Evolutionary conservation across 2,797 vertebrate genomes (phyloP), one percentile per base, ranked within the genome.

Genomic region (Microhierax caerulescens): DNA sequence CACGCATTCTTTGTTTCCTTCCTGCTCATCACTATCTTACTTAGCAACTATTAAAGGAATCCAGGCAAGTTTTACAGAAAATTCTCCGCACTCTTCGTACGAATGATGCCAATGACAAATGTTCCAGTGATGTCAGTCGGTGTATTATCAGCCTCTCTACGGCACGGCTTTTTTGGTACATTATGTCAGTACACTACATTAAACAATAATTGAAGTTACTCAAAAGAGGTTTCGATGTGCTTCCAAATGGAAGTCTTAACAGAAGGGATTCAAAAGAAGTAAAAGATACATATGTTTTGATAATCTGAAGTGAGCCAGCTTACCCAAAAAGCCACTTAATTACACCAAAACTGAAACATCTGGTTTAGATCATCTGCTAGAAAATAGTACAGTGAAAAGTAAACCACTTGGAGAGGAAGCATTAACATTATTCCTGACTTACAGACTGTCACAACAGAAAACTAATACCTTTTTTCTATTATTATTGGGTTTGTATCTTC

Each of bases 311-410:
- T 51, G 69, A 95, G 90, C 47, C 83, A 93, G 43, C 5, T 96
- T 95, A 92, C 75, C 80, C 93, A 50, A 93, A 94, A 95, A 96
- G 83, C 65, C 83, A 82, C 94, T 88, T 96, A 92, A 85, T 95
- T 95, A 90, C 80, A 97, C 94, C 73, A 88, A 74, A 88, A 95
- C 54, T 92, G 67, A 86, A 97, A 93, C 96, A 93, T 93, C 90
- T 97, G 95, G 36, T 86, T 90, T 86, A 74, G 59, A 94, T 97
- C 95, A 90, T 75, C 50, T 53, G 23, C 21, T 75, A 85, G 84
- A 96, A 87, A 96, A 82, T 48, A 90, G 39, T 5, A 94, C 28
- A 20, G 79, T 82, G 83, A 76, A 93, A 92, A 95, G 63, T 19
- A 91, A 91, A 84, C 50, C 61, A 73, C 91, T 90, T 74, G 60